Base-by-base conservation (phyloP, 2,888 invertebrate species). In the Drosophila melanosoma region DNA sequence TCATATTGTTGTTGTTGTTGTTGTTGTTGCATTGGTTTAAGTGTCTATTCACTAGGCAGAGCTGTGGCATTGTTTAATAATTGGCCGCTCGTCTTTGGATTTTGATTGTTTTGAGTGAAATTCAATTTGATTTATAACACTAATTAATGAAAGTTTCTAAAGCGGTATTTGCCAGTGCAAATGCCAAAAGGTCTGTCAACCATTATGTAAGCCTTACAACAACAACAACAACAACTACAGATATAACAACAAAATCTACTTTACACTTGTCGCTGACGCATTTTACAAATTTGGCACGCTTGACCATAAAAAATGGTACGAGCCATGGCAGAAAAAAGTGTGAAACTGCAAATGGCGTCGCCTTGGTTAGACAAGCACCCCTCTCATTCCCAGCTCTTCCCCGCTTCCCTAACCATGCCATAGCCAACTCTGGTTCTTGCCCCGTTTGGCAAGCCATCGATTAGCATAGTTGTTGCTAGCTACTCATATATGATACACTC, bases 281-380 rank as follows among this genome's bases (percentile, higher is more conserved):
- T 89, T 87, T 82, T 87, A 86, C 86, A 79, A 89, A 86, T 89
- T 86, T 86, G 86, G 86, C 90, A 87, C 88, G 86, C 81, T 88
- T 89, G 86, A 63, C 86, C 90, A 86, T 86, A 86, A 89, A 86
- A 86, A 86, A 85, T 89, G 90, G 86, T 76, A 58, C 84, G 75
- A 72, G 64, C 75, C 58, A 61, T 70, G 63, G 76, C 76, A 72
- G 64, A 82, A 89, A 89, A 89, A 86, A 86, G 86, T 86, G 86
- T 86, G 86, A 86, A 89, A 81, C 88, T 89, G 88, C 84, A 89
- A 86, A 86, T 86, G 86, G 86, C 86, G 86, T 81, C 90, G 90
- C 89, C 87, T 79, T 89, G 84, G 69, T 79, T 76, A 79, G 89
- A 87, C 87, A 81, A 63, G 54, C 63, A 53, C 11, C 42, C 38